Evolutionary conservation across 2,888 invertebrate species (phyloP), one percentile per base, ranked within the genome.

Genomic region (Ophion obscuratus): DNA sequence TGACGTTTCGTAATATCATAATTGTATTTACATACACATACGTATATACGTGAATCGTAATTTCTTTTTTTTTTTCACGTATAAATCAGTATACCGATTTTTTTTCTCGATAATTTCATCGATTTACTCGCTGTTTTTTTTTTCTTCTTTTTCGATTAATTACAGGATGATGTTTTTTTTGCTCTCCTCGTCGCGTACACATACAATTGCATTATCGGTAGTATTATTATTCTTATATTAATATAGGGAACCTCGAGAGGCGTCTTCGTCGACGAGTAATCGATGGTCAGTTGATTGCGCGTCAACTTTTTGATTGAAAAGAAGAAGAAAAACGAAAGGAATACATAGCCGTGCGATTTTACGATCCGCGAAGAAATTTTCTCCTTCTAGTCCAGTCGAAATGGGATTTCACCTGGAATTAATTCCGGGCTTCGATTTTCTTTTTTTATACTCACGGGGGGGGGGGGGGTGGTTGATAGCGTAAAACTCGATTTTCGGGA

Each of bases 1-100:
- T 89, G 90, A 91, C 89, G 88, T 89, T 90, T 91, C 86, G 89
- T 91, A 91, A 89, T 91, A 73, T 86, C 77, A 64, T 91, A 90
- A 90, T 90, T 90, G 89, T 91, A 91, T 91, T 91, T 90, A 83
- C 89, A 89, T 88, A 89, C 85, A 89, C 82, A 87, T 85, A 44
- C 47, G 86, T 86, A 87, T 85, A 87, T 87, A 82, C 81, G 82
- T 77, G 68, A 62, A 62, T 11, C 47, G 14, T 36, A 24, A 3
- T 20, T 61, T 61, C 20, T 7, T 64, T 78, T 78, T 59, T 31
- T 44, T 11, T 83, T 40, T 73, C 85, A 85, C 87, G 82, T 79
- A 87, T 78, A 84, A 81, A 84, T 83, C n/a, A 74, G 86, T 70
- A 83, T 83, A 81, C 74, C 57, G 71, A 80, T 36, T 47, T 47